A percentile compares a stretch with the other conserved stretches of the same genome.
These are phyloP conservation scores for Hoplodrina blanda DNA, from an alignment of 2,888 invertebrate species.

Conservation along the genomic window DNA sequence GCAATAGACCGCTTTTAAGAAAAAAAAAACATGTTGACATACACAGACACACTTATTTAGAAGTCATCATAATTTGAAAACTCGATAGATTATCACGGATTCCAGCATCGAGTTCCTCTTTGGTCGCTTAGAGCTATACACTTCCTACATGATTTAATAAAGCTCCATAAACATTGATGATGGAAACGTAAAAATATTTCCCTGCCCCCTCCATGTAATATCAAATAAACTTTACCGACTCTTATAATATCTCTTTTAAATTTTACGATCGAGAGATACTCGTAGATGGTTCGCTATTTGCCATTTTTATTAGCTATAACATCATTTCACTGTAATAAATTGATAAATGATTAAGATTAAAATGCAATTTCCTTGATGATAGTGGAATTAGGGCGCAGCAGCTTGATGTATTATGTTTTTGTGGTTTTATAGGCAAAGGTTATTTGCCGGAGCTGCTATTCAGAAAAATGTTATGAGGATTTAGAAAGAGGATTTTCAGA, in stretches of 20 bases:
- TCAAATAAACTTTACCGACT: constrained; percentile 68
- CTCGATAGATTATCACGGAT: neutral
- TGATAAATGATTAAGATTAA: constrained; percentile 62
- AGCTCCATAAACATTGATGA: constrained; percentile 39
- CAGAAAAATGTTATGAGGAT: too few relatives aligned
- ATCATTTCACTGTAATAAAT: constrained; percentile 52
- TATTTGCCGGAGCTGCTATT: neutral
- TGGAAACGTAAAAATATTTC: constrained; percentile 33
- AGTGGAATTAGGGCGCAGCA: neutral
- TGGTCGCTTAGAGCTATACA: neutral
- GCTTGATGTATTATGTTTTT: constrained; percentile 12
- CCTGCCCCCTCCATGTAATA: constrained; percentile 26
- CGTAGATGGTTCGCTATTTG: constrained; percentile 48
- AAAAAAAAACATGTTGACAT: too few relatives aligned
- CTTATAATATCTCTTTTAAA: constrained; percentile 70
- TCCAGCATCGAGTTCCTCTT: neutral
- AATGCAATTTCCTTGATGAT: constrained; percentile 51
- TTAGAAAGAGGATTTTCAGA: too few relatives aligned
- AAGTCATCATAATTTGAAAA: too few relatives aligned
- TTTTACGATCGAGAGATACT: constrained; percentile 68
- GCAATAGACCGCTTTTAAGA: too few relatives aligned
- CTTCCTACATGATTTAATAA: constrained; percentile 12
- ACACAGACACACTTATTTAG: too few relatives aligned
- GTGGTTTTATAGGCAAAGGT: neutral
- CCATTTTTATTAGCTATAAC: constrained; percentile 66